These are phyloP conservation scores for Apocheima hispidaria DNA, from an alignment of 2,888 invertebrate species.

Conservation along the genomic window DNA sequence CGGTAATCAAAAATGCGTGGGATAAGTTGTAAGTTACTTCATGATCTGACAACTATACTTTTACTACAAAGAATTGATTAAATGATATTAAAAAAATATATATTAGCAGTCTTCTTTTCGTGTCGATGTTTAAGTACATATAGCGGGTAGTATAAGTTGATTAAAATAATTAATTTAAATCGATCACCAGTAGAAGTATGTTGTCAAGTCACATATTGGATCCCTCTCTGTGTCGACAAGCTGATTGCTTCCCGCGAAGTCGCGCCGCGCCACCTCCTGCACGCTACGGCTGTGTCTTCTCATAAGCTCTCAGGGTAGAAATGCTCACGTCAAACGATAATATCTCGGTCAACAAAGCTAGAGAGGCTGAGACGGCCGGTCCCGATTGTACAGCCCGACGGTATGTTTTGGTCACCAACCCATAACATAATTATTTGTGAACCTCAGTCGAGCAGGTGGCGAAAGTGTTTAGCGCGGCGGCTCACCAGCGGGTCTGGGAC, in stretches of 20 bases:
- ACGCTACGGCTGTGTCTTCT: slow-evolving; percentile 42
- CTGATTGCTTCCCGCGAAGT: slow-evolving; percentile 22
- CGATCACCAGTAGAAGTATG: slow-evolving; percentile 40
- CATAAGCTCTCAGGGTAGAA: slow-evolving; percentile 56
- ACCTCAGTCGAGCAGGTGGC: slow-evolving; percentile 99
- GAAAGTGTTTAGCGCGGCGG: slow-evolving; percentile 97
- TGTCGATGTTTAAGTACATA: too few relatives aligned
- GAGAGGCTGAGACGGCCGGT: slow-evolving; percentile 62
- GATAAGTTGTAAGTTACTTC: slow-evolving; percentile 58
- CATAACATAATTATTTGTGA: slow-evolving; percentile 79
- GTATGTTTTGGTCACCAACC: slow-evolving; percentile 71
- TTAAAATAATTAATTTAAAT: background rate
- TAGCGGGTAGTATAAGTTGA: too few relatives aligned
- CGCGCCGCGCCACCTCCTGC: slow-evolving; percentile 23
- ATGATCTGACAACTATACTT: slow-evolving; percentile 59
- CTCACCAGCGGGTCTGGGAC: slow-evolving; percentile 99
- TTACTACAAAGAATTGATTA: slow-evolving; percentile 20
- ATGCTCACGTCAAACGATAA: slow-evolving; percentile 47
- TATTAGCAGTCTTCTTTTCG: too few relatives aligned
- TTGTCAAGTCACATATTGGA: slow-evolving; percentile 50
- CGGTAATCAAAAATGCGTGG: slow-evolving; percentile 29
- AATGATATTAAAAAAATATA: too few relatives aligned
- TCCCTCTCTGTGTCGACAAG: slow-evolving; percentile 42
- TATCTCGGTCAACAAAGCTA: slow-evolving; percentile 47
- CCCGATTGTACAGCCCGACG: slow-evolving; percentile 65